Evolutionary conservation across 2,888 invertebrate species (phyloP), one percentile per base, ranked within the genome.

Genomic region (Amphipyra berbera): DNA sequence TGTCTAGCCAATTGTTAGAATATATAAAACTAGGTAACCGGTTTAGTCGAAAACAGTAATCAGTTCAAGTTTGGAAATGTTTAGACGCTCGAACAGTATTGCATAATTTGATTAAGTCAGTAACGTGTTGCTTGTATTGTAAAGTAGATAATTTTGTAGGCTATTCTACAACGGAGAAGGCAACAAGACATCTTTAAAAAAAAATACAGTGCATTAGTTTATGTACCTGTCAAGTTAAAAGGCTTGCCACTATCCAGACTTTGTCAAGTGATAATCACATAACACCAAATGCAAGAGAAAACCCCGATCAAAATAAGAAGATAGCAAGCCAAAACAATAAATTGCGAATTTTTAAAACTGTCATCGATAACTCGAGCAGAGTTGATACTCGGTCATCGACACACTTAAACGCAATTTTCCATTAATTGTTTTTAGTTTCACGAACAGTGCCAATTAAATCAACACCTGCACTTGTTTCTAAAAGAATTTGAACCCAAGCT

Each of bases 41-140:
- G 76, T 69, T 73, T 58, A 64, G 14, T n/a, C 41, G 27, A 42
- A 47, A 33, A 41, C 40, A 41, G 59, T 60, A 49, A 68, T 46
- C 44, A 63, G 72, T 72, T 68, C 68, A 72, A 68, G 66, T 68
- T 66, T 66, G 68, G 56, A 50, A 64, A 59, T 62, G 33, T 41
- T 56, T 21, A 12, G 6, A 45, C 13, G 44, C 38, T 14, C 15
- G 6, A 33, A 21, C 15, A 6, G n/a, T 38, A 10, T 41, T 49
- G 12, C 52, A n/a, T 13, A 52, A 61, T 48, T 0, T 35, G 7
- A 37, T 52, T 30, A 15, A 27, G 27, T 33, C 15, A 15, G 5
- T 42, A 13, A 15, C 1, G 40, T 14, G 13, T 30, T 30, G 30
- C 30, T 30, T 30, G 30, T 30, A 1, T n/a, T 40, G 40, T 40